A percentile compares a stretch with the other conserved stretches of the same genome.
These are phyloP conservation scores for Pomatostomus ruficeps DNA, from an alignment of 2,113 vertebrate genomes.

Conservation along the genomic window DNA sequence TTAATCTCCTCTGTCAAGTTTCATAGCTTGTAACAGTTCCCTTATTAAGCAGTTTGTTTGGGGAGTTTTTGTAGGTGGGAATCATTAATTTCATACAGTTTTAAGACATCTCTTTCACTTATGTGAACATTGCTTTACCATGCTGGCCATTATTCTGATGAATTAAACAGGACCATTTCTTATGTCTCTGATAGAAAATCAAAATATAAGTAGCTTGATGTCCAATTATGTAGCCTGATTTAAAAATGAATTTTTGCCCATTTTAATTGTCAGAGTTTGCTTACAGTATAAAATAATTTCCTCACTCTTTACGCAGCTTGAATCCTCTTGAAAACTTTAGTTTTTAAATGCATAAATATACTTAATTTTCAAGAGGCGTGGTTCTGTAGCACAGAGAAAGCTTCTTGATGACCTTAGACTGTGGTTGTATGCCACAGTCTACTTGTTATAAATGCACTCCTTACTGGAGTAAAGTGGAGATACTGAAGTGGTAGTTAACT, in stretches of 20 bases:
- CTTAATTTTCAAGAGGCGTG: background rate
- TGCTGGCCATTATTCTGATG: conserved; percentile 34
- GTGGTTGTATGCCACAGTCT: background rate
- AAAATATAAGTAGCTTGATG: background rate
- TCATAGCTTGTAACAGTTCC: background rate
- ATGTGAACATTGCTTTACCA: background rate
- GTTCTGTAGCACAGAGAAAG: background rate
- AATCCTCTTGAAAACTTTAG: background rate
- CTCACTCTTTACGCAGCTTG: background rate
- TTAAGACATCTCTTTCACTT: background rate
- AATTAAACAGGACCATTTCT: conserved; percentile 37
- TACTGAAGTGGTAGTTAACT: background rate
- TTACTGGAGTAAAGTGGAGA: background rate
- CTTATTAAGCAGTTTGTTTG: background rate
- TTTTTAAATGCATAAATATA: background rate
- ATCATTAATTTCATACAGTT: conserved; percentile 25
- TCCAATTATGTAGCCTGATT: background rate
- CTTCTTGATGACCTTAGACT: background rate
- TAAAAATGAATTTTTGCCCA: background rate
- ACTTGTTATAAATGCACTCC: background rate
- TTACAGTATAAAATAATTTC: background rate
- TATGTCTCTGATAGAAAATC: conserved; percentile 7
- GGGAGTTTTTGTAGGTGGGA: conserved; percentile 10
- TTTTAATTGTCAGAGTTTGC: conserved; percentile 2
- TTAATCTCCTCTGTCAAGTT: background rate